Base-by-base conservation (phyloP, 2,888 invertebrate species). In the Hemicrepidius hirtus region DNA sequence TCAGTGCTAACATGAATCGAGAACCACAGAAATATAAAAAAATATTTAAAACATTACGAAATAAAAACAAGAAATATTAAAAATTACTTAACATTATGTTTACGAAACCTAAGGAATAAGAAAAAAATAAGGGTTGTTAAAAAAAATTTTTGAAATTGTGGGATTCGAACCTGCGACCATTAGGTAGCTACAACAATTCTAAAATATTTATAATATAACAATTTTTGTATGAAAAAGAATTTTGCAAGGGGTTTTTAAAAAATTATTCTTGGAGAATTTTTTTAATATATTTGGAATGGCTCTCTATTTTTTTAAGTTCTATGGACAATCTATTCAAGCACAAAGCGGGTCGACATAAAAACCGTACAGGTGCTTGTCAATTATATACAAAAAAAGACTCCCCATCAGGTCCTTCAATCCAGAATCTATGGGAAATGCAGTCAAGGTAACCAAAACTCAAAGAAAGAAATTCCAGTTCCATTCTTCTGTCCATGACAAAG, bases 311-410 rank as follows among this genome's bases (percentile, higher is more conserved):
- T 57, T 20, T 7, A 18, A 18, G 0, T 21, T 57, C 57, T 18
- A 20, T 37, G 18, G 32, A 2, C 18, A 37, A 57, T 57, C 18
- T 53, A 40, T 20, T 18, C 57, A 20, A 57, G 21, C 37, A 57
- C 57, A 57, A 57, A 57, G 57, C 37, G 12, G 57, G 18, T 57
- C 57, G 57, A 40, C 57, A 57, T 40, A 57, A 57, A 57, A 37
- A 57, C 57, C 37, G 57, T 57, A 57, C 57, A 57, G 57, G 57
- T 57, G 57, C 57, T 57, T 57, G 57, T 57, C 57, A 40, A 53
- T 40, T 57, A 21, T n/a, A 40, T n/a, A 53, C 53, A 53, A 53
- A 57, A n/a, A 55, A 57, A 37, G 57, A 10, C 35, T 37, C 35
- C 57, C 35, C 20, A 57, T 57, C 57, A 57, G 40, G 16, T 57